These are phyloP conservation scores for Poeciliopsis turrubarensis DNA, from an alignment of 2,113 vertebrate species.

Conservation along the genomic window DNA sequence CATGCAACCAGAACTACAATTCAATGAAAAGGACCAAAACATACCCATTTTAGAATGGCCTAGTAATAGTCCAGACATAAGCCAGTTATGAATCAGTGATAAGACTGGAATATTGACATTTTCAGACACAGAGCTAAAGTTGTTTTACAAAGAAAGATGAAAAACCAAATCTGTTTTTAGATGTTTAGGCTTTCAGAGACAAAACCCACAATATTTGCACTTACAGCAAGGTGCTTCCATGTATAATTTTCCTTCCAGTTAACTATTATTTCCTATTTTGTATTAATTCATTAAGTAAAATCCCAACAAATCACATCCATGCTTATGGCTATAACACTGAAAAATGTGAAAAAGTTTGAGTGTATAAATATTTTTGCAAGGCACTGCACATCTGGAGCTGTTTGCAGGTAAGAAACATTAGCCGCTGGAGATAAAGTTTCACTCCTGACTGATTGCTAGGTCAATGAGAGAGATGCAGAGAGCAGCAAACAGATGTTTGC, in stretches of 20 bases:
- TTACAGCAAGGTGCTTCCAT: neutral
- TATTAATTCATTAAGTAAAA: neutral
- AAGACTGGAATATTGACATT: neutral
- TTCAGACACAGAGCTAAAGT: no score
- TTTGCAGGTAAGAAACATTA: conserved; percentile 44
- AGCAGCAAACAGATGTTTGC: conserved; percentile 63
- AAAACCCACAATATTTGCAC: neutral
- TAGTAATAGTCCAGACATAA: neutral
- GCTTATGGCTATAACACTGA: neutral
- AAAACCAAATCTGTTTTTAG: neutral
- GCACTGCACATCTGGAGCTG: conserved; percentile 2
- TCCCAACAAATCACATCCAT: neutral
- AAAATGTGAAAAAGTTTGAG: neutral
- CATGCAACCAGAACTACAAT: neutral
- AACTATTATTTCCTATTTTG: neutral
- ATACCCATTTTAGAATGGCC: neutral
- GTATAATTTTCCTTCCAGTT: neutral
- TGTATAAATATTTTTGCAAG: neutral
- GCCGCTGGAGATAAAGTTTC: conserved; percentile 48
- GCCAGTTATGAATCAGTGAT: neutral
- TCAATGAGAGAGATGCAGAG: conserved; percentile 41
- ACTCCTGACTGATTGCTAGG: conserved; percentile 44
- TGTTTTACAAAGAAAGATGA: neutral
- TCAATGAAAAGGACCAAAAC: neutral
- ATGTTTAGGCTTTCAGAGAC: neutral